A percentile compares a stretch with the other conserved stretches of the same genome.
Evolutionary conservation across 1,140 invertebrate genomes (phyloP).

Genomic region (Drosophila miranda): DNA sequence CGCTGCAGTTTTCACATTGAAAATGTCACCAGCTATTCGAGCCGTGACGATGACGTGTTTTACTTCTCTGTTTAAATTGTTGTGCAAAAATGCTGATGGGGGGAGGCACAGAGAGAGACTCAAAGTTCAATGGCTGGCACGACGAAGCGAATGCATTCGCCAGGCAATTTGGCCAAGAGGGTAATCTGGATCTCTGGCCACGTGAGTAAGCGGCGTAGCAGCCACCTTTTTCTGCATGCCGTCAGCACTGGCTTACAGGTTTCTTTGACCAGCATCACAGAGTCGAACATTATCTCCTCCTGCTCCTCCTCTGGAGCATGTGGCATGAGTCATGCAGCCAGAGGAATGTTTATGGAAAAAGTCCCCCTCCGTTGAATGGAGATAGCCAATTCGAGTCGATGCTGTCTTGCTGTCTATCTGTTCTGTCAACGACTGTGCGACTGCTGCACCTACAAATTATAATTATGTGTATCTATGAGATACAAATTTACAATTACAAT

Average conservation of each 20-base stretch:
- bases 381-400: conserved; percentile 26
- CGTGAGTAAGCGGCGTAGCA: conserved; percentile 27
- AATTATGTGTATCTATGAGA: conserved; percentile 60
- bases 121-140: conserved; percentile 71
- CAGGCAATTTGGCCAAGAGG: conserved; percentile 39
- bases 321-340: conserved; percentile 47
- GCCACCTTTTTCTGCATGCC: conserved; percentile 37
- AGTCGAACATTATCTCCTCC: too few species aligned
- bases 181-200: conserved; percentile 24
- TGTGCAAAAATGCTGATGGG: conserved; percentile 43
- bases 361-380: conserved; percentile 1
- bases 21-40: conserved; percentile 55
- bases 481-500: conserved; percentile 59
- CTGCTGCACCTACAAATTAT: conserved; percentile 50
- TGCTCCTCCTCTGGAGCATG: neutral
- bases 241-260: conserved; percentile 47
- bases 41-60: conserved; percentile 54
- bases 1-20: conserved; percentile 41
- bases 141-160: conserved; percentile 43
- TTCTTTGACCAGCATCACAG: conserved; percentile 62
- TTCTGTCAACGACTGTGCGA: conserved; percentile 46
- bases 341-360: conserved; percentile 60
- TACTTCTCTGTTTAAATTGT: too few species aligned
- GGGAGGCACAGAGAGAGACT: conserved; percentile 19
- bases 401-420: conserved; percentile 11